Percentiles rank a stretch among this genome's conserved stretches.
phyloP scores from a whole-genome alignment of 2,113 vertebrate genomes.

The Campylorhamphus procurvoides region DNA sequence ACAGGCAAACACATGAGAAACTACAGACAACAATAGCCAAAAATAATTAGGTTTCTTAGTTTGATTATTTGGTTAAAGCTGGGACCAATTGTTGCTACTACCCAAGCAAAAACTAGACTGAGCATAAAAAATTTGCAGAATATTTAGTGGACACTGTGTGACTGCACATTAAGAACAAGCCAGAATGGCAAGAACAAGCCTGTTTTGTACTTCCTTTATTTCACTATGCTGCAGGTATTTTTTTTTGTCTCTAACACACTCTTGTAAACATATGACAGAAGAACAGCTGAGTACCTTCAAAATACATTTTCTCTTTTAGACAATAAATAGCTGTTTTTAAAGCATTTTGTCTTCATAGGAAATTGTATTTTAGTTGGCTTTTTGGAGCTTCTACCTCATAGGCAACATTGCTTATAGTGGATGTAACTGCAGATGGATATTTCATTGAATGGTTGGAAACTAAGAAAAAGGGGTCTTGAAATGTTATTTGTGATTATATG shows the following conservation, averaged over 20 bases:
- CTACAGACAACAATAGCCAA: background rate
- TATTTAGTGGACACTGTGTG: background rate
- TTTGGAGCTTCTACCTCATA: background rate
- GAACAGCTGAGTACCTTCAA: background rate
- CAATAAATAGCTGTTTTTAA: background rate
- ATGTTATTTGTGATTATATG: background rate
- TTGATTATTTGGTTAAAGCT: background rate
- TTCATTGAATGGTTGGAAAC: background rate
- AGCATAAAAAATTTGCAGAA: background rate
- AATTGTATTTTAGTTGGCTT: background rate
- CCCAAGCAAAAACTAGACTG: background rate
- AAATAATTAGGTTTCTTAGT: background rate
- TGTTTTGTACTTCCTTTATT: background rate
- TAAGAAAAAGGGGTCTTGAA: background rate
- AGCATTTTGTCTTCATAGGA: background rate
- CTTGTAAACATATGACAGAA: background rate
- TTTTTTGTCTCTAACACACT: background rate
- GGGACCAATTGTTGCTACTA: fast-evolving
- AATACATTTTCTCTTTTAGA: background rate
- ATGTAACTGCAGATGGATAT: background rate
- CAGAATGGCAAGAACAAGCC: background rate
- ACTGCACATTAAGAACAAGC: background rate
- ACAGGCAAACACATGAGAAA: background rate
- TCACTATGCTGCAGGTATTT: background rate
- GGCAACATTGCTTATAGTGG: background rate